Conservation (phyloP, 2,797 vertebrate species). For the Mus minutoides region DNA sequence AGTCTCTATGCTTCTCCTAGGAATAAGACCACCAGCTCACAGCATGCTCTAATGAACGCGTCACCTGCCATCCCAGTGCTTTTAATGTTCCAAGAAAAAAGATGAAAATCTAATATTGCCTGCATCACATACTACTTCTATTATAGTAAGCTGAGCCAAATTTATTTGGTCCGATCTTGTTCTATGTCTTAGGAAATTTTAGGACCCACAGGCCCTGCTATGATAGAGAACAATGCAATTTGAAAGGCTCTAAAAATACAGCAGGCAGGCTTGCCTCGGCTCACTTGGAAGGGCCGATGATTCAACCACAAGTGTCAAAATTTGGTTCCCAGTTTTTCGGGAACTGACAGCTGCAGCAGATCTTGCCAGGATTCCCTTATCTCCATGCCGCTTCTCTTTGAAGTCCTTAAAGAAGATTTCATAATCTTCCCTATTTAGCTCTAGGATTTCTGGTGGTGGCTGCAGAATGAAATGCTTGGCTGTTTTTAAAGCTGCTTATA, state of each 20-base stretch:
- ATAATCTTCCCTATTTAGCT: constrained; percentile 79
- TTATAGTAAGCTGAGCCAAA: constrained; percentile 59
- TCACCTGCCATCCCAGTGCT: constrained; percentile 42
- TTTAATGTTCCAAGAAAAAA: constrained; percentile 29
- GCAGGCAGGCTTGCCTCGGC: constrained; percentile 82
- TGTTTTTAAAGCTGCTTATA: constrained; percentile 72
- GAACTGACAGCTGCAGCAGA: constrained; percentile 86
- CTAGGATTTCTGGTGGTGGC: constrained; percentile 69
- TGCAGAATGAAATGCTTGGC: constrained; percentile 68
- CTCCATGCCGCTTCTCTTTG: constrained; percentile 78
- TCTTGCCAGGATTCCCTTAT: constrained; percentile 84
- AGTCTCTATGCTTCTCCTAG: constrained; percentile 5
- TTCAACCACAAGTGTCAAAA: constrained; percentile 86
- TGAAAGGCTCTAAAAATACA: constrained; percentile 87
- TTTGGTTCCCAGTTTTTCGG: constrained; percentile 85
- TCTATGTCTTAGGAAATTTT: constrained; percentile 70
- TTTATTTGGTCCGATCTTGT: constrained; percentile 68
- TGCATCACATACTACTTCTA: constrained; percentile 38
- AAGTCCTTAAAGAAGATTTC: constrained; percentile 83
- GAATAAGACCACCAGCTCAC: constrained; percentile 61
- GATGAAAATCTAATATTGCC: not conserved
- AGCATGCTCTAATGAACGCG: constrained; percentile 51
- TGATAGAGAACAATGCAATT: constrained; percentile 83
- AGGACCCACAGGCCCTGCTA: constrained; percentile 64
- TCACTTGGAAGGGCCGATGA: constrained; percentile 86